Evolutionary conservation across 2,888 invertebrate genomes (phyloP).

Genomic region (Antheraea yamamai): DNA sequence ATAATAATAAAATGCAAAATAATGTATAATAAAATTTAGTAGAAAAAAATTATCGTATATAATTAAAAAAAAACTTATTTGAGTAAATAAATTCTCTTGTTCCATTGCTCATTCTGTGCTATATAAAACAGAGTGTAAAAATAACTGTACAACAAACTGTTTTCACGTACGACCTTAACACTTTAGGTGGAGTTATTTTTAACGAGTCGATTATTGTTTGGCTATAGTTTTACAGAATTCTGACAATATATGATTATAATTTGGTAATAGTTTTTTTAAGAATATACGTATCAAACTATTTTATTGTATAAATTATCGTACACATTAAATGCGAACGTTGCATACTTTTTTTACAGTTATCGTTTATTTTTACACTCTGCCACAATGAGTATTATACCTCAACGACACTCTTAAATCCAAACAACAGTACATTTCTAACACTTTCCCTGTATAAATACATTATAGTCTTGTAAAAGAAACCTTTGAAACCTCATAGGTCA

Average conservation of each 20-base stretch:
- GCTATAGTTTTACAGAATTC: conserved; percentile 26
- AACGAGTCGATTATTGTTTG: conserved; percentile 30
- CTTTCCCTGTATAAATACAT: conserved; percentile 82
- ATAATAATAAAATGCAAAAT: conserved; percentile 79
- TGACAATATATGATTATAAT: conserved; percentile 30
- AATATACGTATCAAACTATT: conserved; percentile 50
- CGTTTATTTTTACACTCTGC: conserved; percentile 74
- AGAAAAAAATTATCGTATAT: conserved; percentile 72
- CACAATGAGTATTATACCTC: conserved; percentile 79
- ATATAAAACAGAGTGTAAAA: conserved; percentile 74
- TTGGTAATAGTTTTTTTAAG: conserved; percentile 32
- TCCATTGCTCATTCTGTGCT: conserved; percentile 80
- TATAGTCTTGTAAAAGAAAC: conserved; percentile 82
- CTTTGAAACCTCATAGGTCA: conserved; percentile 79
- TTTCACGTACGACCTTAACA: conserved; percentile 26
- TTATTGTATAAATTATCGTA: conserved; percentile 38
- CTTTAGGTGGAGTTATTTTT: conserved; percentile 24
- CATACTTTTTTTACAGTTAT: conserved; percentile 25
- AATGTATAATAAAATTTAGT: conserved; percentile 74
- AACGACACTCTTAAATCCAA: conserved; percentile 76
- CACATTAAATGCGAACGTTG: conserved; percentile 22
- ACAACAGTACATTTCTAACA: conserved; percentile 78
- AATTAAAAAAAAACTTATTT: conserved; percentile 76
- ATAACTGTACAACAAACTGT: conserved; percentile 50
- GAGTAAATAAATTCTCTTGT: conserved; percentile 82